phyloP scores from a whole-genome alignment of 1,140 invertebrate genomes.

The Pseudachorutes palmiensis region DNA sequence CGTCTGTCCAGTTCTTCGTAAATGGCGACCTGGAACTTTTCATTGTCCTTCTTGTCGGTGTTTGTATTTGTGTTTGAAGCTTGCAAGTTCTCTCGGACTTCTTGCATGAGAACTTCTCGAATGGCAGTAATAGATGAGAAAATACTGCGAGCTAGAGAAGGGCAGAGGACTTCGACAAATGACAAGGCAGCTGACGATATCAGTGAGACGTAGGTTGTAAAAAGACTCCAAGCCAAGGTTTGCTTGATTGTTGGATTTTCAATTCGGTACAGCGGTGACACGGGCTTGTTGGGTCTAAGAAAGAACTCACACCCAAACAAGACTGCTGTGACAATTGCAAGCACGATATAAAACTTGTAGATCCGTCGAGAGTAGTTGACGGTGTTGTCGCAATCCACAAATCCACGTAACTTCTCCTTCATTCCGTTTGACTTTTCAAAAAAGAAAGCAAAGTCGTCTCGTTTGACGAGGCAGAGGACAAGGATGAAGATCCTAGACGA shows the following conservation, averaged over 20 bases:
- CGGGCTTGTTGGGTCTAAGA: constrained; percentile 8
- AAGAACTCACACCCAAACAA: not conserved
- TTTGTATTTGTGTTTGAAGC: not conserved
- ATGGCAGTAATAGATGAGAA: not conserved
- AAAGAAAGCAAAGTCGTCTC: constrained; percentile 16
- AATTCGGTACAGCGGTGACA: constrained; percentile 12
- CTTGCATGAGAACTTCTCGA: not conserved
- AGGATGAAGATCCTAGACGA: not conserved
- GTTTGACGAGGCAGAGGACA: not conserved
- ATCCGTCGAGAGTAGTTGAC: not conserved
- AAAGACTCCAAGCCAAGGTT: constrained; percentile 15
- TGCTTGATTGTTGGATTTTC: constrained; percentile 2
- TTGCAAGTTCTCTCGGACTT: not conserved
- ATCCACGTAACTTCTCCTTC: not conserved
- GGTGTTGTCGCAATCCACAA: not conserved
- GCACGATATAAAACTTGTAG: constrained; percentile 14
- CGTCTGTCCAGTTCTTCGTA: not conserved
- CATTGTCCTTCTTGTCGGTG: not conserved
- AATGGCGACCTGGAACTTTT: not conserved
- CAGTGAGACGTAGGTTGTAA: constrained; percentile 24
- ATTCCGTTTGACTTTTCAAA: constrained; percentile 10
- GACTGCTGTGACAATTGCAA: not conserved
- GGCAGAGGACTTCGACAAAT: constrained; percentile 35
- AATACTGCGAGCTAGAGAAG: constrained; percentile 22
- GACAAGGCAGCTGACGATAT: constrained; percentile 18